Conservation (phyloP, 2,797 vertebrate species). For the Oophaga sylvatica region DNA sequence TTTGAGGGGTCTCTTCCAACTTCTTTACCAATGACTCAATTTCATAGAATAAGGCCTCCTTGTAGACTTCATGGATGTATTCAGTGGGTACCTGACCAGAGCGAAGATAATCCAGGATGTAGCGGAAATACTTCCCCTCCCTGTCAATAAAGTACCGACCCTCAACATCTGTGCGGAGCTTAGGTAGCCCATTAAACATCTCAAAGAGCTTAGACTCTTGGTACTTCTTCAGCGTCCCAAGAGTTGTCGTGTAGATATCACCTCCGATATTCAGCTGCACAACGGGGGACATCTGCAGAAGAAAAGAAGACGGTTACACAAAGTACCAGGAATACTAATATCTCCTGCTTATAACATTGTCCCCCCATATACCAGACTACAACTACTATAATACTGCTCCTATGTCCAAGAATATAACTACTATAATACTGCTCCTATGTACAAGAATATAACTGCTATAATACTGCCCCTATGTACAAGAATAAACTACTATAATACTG, state of each 20-base stretch:
- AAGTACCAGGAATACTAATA: not conserved
- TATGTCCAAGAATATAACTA: not conserved
- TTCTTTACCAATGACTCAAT: slow-evolving; percentile 84
- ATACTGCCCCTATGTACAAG: too few species aligned
- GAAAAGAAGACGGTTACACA: not conserved
- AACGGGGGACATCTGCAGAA: slow-evolving; percentile 68
- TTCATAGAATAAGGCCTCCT: slow-evolving; percentile 85
- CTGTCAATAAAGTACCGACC: slow-evolving; percentile 89
- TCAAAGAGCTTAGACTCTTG: slow-evolving; percentile 83
- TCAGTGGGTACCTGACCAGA: slow-evolving; percentile 78
- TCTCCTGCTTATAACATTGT: not conserved
- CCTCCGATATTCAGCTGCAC: slow-evolving; percentile 88
- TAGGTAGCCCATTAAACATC: slow-evolving; percentile 75
- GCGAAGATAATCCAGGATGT: slow-evolving; percentile 87
- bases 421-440: not conserved
- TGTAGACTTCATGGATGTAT: slow-evolving; percentile 81
- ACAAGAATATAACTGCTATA: not conserved
- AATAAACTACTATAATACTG: not conserved
- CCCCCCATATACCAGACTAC: not conserved
- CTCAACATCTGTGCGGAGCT: slow-evolving; percentile 72
- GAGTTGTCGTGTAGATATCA: slow-evolving; percentile 80
- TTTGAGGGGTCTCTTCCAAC: slow-evolving; percentile 83
- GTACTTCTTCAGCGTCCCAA: slow-evolving; percentile 82
- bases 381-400: not conserved
- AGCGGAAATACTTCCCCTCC: slow-evolving; percentile 82